phyloP scores from a whole-genome alignment of 2,797 vertebrate species.

The Lemur catta region DNA sequence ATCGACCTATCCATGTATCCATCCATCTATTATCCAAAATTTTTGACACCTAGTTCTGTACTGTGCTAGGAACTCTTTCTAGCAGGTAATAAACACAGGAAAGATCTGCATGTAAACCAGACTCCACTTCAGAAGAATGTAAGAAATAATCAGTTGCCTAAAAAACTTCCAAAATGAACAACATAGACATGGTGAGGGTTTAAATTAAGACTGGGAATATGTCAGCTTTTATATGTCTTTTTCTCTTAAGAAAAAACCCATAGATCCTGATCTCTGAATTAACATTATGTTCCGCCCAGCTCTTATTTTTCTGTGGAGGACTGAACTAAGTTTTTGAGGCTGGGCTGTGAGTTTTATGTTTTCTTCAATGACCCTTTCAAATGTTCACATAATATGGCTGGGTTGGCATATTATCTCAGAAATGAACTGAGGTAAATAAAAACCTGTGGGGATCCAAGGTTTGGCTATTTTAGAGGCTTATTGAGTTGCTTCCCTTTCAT shows the following conservation, averaged over 20 bases:
- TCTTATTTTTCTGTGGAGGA: not conserved
- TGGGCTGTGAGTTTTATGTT: not conserved
- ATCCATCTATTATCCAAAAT: not conserved
- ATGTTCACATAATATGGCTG: not conserved
- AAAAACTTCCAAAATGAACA: conserved; percentile 24
- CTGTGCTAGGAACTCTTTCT: not conserved
- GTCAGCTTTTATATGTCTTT: not conserved
- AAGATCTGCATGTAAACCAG: conserved; percentile 5
- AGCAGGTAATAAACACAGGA: not conserved
- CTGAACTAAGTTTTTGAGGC: not conserved
- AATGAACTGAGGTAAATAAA: no score
- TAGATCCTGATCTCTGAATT: not conserved
- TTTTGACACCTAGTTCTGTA: not conserved
- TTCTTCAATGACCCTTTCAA: not conserved
- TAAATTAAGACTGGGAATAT: not conserved
- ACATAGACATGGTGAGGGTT: not conserved
- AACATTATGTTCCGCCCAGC: not conserved
- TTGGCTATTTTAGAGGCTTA: not conserved
- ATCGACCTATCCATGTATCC: not conserved
- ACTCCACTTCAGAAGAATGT: conserved; percentile 12
- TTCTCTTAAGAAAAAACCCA: not conserved
- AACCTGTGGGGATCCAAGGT: not conserved
- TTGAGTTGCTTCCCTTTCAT: not conserved
- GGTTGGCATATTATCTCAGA: not conserved
- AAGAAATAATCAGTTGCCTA: not conserved